phyloP scores from a whole-genome alignment of 1,140 invertebrate genomes.

The Cepaea nemoralis region DNA sequence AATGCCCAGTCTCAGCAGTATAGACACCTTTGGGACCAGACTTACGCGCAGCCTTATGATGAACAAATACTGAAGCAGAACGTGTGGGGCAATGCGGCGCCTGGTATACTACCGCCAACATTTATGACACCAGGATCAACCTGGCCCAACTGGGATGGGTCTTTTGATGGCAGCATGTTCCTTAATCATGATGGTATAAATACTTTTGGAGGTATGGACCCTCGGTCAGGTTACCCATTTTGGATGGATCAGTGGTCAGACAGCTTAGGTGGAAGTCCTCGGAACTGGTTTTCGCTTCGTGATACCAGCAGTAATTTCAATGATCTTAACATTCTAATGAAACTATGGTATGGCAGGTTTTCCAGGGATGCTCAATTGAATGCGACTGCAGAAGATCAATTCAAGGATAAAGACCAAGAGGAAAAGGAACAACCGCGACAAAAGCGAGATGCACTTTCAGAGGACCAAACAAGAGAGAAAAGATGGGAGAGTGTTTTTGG shows the following conservation, averaged over 20 bases:
- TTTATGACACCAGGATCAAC: not conserved
- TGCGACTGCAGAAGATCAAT: not conserved
- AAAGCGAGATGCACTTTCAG: not conserved
- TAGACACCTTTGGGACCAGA: not conserved
- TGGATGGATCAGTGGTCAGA: not conserved
- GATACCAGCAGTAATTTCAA: not conserved
- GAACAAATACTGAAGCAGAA: not conserved
- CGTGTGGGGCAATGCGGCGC: not conserved
- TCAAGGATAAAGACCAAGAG: not conserved
- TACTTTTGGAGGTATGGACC: not conserved
- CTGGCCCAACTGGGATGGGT: not conserved
- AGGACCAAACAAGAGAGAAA: not conserved
- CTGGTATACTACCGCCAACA: not conserved
- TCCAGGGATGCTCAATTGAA: not conserved
- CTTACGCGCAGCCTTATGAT: not conserved
- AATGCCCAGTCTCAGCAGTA: not conserved
- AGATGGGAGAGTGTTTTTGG: not conserved
- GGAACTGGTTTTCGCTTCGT: not conserved
- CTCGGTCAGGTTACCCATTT: not conserved
- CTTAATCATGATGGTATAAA: not conserved
- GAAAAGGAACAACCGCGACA: not conserved
- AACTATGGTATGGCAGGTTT: not conserved
- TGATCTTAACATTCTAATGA: not conserved
- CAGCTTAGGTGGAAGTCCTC: not conserved
- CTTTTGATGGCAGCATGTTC: not conserved